Percentiles rank a stretch among this genome's conserved stretches.
Conservation (phyloP, 2,113 vertebrate genomes). For the Hydrochoerus hydrochaeris region DNA sequence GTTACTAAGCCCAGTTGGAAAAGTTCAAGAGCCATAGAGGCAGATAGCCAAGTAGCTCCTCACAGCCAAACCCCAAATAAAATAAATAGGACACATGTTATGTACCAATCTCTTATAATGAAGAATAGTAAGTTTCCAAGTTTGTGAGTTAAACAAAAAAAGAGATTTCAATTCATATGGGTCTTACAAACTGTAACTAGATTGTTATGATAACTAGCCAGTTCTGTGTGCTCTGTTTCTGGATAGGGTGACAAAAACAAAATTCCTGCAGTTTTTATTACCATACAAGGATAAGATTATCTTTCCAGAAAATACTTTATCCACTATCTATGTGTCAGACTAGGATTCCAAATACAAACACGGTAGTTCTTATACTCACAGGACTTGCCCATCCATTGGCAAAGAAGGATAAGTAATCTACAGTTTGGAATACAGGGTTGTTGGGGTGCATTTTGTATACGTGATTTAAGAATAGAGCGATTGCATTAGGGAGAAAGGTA, state of each 20-base stretch:
- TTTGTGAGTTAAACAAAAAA: neutral
- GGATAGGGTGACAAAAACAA: neutral
- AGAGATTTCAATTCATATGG: neutral
- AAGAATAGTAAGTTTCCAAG: neutral
- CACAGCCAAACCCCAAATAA: neutral
- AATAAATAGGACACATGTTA: neutral
- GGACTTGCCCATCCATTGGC: neutral
- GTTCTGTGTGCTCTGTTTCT: neutral
- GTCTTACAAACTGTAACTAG: neutral
- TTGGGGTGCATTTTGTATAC: neutral
- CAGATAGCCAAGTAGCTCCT: neutral
- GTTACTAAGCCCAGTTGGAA: neutral
- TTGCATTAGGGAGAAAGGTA: neutral
- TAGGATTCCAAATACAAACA: conserved; percentile 19
- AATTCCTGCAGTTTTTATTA: conserved; percentile 14
- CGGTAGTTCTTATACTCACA: neutral
- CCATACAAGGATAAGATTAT: conserved; percentile 19
- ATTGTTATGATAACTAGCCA: neutral
- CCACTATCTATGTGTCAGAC: neutral
- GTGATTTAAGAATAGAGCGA: neutral
- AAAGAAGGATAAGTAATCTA: neutral
- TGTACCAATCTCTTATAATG: neutral
- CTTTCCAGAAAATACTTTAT: conserved; percentile 22
- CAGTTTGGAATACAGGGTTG: neutral
- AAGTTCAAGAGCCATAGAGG: neutral